These are phyloP conservation scores for Ictidomys tridecemlineatus DNA, from an alignment of 2,113 vertebrate species.

Conservation along the genomic window DNA sequence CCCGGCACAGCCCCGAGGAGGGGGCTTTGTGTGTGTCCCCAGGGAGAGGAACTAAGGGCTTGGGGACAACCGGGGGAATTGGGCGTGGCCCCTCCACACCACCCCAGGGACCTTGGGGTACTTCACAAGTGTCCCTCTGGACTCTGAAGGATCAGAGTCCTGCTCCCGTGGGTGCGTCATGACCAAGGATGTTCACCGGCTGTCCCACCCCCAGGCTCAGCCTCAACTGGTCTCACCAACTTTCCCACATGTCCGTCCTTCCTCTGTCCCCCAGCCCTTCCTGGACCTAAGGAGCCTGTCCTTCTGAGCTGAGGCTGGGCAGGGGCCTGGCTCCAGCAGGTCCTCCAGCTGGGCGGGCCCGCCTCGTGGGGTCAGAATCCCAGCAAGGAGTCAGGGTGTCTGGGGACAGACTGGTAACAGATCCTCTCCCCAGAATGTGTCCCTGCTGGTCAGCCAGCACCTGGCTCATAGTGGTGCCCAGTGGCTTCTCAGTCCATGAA, in stretches of 20 bases:
- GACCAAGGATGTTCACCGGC: no score
- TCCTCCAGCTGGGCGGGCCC: background rate
- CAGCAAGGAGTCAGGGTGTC: background rate
- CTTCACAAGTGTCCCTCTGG: background rate
- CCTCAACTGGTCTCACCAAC: background rate
- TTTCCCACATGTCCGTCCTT: background rate
- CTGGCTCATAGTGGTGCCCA: background rate
- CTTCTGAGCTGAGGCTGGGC: background rate
- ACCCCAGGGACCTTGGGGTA: fast-evolving
- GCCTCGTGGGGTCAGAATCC: background rate
- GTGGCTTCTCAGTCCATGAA: background rate
- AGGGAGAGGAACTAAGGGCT: background rate
- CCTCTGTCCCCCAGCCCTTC: background rate
- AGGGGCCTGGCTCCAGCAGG: background rate
- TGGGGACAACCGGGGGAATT: background rate
- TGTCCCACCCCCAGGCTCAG: no score
- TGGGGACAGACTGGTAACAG: background rate
- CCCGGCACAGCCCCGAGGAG: no score
- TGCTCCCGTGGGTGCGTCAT: background rate
- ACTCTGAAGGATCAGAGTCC: background rate
- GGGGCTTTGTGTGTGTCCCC: background rate
- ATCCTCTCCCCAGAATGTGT: background rate
- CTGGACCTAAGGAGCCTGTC: background rate
- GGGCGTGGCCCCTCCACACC: background rate
- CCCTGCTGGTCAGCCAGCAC: background rate